These are phyloP conservation scores for Sciurus carolinensis DNA, from an alignment of 2,797 vertebrate genomes.

Conservation along the genomic window DNA sequence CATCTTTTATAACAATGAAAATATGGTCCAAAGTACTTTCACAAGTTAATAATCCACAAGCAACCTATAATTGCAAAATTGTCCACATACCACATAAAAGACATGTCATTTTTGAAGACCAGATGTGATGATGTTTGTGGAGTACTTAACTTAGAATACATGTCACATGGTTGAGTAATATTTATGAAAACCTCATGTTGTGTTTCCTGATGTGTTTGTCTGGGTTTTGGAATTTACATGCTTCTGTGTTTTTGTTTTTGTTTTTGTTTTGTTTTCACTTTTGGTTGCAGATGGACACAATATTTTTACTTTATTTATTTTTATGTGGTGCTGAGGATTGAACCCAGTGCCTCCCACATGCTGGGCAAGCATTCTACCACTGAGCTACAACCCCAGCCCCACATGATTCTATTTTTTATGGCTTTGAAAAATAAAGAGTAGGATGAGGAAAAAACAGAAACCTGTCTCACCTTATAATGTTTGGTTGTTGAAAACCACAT, in stretches of 20 bases:
- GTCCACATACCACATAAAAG: conserved; percentile 44
- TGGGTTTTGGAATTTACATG: neutral
- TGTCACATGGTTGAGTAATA: neutral
- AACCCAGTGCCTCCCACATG: no score
- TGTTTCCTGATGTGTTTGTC: neutral
- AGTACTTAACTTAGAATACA: neutral
- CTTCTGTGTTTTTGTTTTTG: neutral
- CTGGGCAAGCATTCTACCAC: no score
- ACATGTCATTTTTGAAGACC: conserved; percentile 3
- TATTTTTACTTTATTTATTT: no score
- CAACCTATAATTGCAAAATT: neutral
- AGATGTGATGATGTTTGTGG: conserved; percentile 29
- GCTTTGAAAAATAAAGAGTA: conserved; percentile 57
- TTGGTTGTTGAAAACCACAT: conserved; percentile 37
- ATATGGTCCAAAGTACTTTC: conserved; percentile 38
- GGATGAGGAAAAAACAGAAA: neutral
- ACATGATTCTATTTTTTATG: neutral
- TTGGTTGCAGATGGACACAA: no score
- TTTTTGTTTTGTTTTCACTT: neutral
- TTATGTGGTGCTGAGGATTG: no score
- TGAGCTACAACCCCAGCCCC: no score
- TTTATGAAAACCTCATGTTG: conserved; percentile 30
- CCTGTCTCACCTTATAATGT: neutral
- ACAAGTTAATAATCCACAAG: conserved; percentile 20
- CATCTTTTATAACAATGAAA: conserved; percentile 21